These are phyloP conservation scores for Semnornis frantzii DNA, from an alignment of 2,113 vertebrate species.

Conservation along the genomic window DNA sequence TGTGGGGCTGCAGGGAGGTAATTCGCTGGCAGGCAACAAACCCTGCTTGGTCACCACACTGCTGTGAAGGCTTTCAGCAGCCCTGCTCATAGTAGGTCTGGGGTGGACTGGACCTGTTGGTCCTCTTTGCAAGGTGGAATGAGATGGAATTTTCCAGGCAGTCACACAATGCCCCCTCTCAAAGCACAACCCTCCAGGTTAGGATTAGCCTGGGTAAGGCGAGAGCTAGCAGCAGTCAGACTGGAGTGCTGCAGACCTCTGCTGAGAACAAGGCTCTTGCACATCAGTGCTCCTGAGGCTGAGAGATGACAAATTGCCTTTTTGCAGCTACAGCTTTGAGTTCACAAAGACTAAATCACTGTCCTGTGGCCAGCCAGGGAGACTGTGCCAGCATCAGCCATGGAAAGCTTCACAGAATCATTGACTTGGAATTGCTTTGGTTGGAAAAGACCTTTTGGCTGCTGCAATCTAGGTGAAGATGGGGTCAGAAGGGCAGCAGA, in stretches of 20 bases:
- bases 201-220: not conserved
- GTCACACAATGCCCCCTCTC: not conserved
- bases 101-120: not conserved
- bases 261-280: not conserved
- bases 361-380: not conserved
- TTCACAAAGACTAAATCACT: not conserved
- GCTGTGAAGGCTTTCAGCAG: not conserved
- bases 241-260: not conserved
- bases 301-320: not conserved
- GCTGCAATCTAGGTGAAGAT: not conserved
- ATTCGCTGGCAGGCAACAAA: not conserved
- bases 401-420: not conserved
- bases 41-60: not conserved
- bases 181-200: rapidly evolving
- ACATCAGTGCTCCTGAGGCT: rapidly evolving
- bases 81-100: not conserved
- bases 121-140: not conserved
- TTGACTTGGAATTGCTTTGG: no score
- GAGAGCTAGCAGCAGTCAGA: rapidly evolving
- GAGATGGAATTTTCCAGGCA: not conserved
- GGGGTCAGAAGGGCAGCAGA: not conserved
- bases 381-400: not conserved
- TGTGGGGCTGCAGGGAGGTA: not conserved
- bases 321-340: not conserved
- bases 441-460: not conserved